phyloP scores from a whole-genome alignment of 2,113 vertebrate genomes.

The Paratilapia polleni region DNA sequence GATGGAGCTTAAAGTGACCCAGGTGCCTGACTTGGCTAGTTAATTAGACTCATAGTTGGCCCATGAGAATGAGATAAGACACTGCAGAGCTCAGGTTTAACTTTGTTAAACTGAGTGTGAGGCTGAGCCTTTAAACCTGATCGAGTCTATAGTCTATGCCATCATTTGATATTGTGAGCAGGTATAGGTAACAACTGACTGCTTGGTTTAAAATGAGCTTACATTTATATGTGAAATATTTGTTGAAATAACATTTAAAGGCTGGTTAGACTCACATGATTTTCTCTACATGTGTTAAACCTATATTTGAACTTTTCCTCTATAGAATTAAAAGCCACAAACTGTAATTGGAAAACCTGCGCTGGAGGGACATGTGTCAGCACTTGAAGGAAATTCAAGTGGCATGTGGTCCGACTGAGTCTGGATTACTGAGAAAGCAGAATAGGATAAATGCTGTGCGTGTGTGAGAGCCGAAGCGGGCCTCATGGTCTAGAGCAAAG shows the following conservation, averaged over 20 bases:
- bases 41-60: conserved; percentile 33
- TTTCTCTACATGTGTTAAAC: background rate
- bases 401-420: conserved; percentile 41
- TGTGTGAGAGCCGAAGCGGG: conserved; percentile 46
- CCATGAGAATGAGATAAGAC: conserved; percentile 42
- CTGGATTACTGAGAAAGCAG: conserved; percentile 33
- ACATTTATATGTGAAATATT: conserved; percentile 1
- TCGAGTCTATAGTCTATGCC: conserved; percentile 27
- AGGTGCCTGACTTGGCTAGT: conserved; percentile 13
- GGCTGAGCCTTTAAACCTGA: conserved; percentile 33
- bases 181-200: conserved; percentile 2
- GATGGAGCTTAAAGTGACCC: conserved; percentile 26
- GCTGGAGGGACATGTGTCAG: conserved; percentile 52
- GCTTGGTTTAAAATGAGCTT: background rate
- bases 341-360: conserved; percentile 30
- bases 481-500: conserved; percentile 54
- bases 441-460: conserved; percentile 58
- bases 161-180: conserved; percentile 18
- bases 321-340: conserved; percentile 1
- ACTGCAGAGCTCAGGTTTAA: conserved; percentile 39
- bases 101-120: conserved; percentile 46
- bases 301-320: conserved; percentile 4
- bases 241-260: conserved; percentile 5
- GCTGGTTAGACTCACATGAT: background rate
- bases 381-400: conserved; percentile 47